A percentile compares a stretch with the other conserved stretches of the same genome.
phyloP scores from a whole-genome alignment of 64 coral and sea anemone genomes.

The Pocillopora damicornis region DNA sequence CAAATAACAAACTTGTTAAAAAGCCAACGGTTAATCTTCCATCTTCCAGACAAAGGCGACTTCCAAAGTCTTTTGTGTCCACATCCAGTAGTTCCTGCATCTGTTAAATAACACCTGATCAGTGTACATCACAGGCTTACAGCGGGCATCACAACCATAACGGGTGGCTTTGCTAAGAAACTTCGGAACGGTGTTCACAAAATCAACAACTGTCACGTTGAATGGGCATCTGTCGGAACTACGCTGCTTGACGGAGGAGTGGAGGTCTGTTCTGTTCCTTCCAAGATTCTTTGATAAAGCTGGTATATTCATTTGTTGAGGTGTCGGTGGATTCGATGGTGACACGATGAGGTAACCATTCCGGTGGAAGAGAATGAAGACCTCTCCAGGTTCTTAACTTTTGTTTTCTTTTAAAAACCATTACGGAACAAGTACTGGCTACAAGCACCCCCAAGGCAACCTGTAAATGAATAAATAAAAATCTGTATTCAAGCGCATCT shows the following conservation, averaged over 20 bases:
- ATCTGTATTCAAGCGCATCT: no score
- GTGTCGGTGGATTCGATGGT: background rate
- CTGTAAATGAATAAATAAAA: no score
- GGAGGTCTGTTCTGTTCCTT: background rate
- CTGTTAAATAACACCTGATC: constrained; percentile 11
- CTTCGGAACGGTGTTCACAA: background rate
- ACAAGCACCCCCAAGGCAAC: background rate
- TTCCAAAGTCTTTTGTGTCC: background rate
- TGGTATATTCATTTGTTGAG: background rate
- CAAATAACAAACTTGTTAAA: background rate
- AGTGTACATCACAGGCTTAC: constrained; percentile 24
- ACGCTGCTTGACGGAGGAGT: background rate
- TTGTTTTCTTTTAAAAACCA: background rate
- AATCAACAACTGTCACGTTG: background rate
- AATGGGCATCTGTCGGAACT: background rate
- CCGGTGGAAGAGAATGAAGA: background rate
- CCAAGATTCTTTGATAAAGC: no score
- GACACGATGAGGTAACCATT: constrained; percentile 1
- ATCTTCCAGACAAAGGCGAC: constrained; percentile 14
- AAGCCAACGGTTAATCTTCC: background rate
- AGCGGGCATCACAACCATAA: background rate
- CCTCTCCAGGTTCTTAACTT: background rate
- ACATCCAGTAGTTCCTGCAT: background rate
- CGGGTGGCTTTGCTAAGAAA: constrained; percentile 7
- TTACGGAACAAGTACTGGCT: background rate